phyloP scores from a whole-genome alignment of 2,113 vertebrate genomes.

The Rhabdomys dilectus region DNA sequence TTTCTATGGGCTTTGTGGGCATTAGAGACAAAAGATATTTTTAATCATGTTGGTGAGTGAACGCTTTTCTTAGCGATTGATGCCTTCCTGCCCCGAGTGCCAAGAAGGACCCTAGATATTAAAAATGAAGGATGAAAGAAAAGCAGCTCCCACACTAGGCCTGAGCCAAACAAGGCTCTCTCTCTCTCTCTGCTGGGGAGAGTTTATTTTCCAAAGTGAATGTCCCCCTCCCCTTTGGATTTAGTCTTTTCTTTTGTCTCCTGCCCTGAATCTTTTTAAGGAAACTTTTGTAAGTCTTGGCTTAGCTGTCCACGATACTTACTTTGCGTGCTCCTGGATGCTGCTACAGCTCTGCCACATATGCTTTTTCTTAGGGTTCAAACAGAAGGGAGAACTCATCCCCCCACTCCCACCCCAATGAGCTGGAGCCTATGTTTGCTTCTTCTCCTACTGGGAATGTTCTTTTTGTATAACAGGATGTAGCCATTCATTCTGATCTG shows the following conservation, averaged over 20 bases:
- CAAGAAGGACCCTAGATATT: conserved; percentile 60
- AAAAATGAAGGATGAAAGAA: conserved; percentile 59
- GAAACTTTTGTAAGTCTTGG: conserved; percentile 32
- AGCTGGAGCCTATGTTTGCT: background rate
- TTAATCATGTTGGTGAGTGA: conserved; percentile 60
- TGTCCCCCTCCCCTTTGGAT: background rate
- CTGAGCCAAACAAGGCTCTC: background rate
- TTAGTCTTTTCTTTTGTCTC: conserved; percentile 59
- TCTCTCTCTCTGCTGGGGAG: background rate
- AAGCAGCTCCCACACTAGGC: background rate
- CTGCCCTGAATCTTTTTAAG: conserved; percentile 51
- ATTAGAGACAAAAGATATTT: conserved; percentile 72
- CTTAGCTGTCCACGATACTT: background rate
- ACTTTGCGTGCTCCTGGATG: background rate
- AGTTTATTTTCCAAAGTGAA: conserved; percentile 52
- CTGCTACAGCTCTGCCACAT: background rate
- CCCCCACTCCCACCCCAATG: background rate
- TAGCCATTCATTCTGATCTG: background rate
- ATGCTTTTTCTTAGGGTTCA: background rate
- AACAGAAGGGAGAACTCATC: background rate
- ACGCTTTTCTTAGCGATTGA: conserved; percentile 62
- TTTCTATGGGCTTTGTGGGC: conserved; percentile 58
- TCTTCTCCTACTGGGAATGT: background rate
- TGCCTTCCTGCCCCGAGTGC: conserved; percentile 62
- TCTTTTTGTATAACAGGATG: background rate